Base-by-base conservation (phyloP, 2,888 invertebrate species). In the Polyommatus icarus region DNA sequence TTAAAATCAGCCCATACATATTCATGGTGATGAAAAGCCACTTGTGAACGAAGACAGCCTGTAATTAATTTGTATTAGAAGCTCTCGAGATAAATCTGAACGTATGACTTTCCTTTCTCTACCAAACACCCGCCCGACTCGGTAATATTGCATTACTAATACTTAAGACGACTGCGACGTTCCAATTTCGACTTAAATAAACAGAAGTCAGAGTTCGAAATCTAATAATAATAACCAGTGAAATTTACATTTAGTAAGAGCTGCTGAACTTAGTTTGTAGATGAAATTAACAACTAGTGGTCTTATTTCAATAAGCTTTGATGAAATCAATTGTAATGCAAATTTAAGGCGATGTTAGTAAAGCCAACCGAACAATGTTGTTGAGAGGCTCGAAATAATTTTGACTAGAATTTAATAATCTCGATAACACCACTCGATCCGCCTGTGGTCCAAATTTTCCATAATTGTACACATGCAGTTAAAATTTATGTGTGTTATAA, bases 301-400 rank as follows among this genome's bases (percentile, higher is more conserved):
- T 77, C 57, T 29, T 61, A 73, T 57, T 73, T 73, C 59, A 75
- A 59, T 59, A 61, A 77, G 73, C 59, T 77, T 77, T 77, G 73
- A 77, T 77, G 77, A 59, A 77, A 73, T 77, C 77, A 77, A 61
- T 77, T 77, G 72, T 77, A 77, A 77, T 77, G 77, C 61, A 73
- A 77, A 77, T 77, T 57, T 46, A 73, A 57, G 77, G 29, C 59
- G 40, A 75, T 46, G 46, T 5, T 57, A 61, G 40, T 50, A 73
- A 59, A 36, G 59, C 40, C 18, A 50, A 50, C 10, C 29, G 20
- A 72, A 72, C 4, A 24, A 29, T 67, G 67, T 40, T 20, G 40
- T 46, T 73, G 73, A 15, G 73, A 73, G 24, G 46, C 73, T 73
- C 32, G 20, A 73, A 46, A 67, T 67, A 67, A 67, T 67, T 29